Conservation (phyloP, 2,113 vertebrate species). For the Oryzias javanicus region DNA sequence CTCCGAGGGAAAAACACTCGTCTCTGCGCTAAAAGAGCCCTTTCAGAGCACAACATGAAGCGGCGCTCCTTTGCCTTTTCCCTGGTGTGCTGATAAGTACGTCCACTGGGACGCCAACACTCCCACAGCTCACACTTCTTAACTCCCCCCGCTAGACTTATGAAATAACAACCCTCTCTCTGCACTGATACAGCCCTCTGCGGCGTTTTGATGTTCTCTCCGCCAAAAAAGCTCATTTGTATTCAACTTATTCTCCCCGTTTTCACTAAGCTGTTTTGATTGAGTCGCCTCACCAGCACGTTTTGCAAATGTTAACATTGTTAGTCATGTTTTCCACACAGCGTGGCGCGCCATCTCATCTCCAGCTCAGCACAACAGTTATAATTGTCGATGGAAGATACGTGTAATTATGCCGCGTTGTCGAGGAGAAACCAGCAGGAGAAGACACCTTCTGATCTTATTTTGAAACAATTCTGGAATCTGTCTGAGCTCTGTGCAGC, state of each 20-base stretch:
- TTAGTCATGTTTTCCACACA: constrained; percentile 52
- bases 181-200: constrained; percentile 12
- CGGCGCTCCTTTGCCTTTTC: constrained; percentile 7
- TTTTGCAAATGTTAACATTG: constrained; percentile 48
- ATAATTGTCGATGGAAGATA: constrained; percentile 32
- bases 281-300: constrained; percentile 25
- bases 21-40: neutral
- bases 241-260: constrained; percentile 35
- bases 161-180: constrained; percentile 44
- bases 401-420: constrained; percentile 37
- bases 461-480: constrained; percentile 3
- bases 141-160: constrained; percentile 35
- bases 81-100: constrained; percentile 17
- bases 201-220: constrained; percentile 52
- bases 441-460: neutral
- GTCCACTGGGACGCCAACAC: constrained; percentile 33
- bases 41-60: neutral
- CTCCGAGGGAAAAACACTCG: constrained; percentile 3
- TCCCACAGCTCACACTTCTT: constrained; percentile 21
- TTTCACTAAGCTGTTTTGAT: constrained; percentile 50
- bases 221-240: constrained; percentile 43
- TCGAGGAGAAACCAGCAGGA: constrained; percentile 15
- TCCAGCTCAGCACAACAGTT: constrained; percentile 29
- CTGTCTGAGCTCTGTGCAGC: neutral
- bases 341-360: constrained; percentile 34